Evolutionary conservation across 2,797 vertebrate genomes (phyloP).

Genomic region (Hippoglossus hippoglossus): DNA sequence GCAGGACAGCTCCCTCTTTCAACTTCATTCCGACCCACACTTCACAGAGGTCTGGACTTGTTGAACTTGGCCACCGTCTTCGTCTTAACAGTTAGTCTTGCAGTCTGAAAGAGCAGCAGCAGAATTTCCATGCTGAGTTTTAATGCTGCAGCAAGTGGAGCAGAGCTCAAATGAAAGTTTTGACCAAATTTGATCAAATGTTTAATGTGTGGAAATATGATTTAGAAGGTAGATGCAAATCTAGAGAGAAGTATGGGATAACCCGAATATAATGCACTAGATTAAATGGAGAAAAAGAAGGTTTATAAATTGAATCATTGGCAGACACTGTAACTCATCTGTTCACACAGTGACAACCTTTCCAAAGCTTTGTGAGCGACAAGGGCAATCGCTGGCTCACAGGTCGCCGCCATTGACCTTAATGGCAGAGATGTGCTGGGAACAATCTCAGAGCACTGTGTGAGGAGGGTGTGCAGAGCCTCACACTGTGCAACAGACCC

Average conservation of each 20-base stretch:
- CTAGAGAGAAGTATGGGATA: background rate
- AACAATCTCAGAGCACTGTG: slow-evolving; percentile 47
- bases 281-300: background rate
- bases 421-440: slow-evolving; percentile 29
- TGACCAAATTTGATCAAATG: slow-evolving; percentile 10
- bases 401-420: slow-evolving; percentile 48
- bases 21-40: slow-evolving; percentile 35
- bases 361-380: background rate
- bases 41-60: slow-evolving; percentile 40
- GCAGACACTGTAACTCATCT: background rate
- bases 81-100: slow-evolving; percentile 31
- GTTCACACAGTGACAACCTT: slow-evolving; percentile 11
- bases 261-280: background rate
- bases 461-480: slow-evolving; percentile 29
- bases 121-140: slow-evolving; percentile 31
- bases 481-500: slow-evolving; percentile 38
- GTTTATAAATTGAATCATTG: background rate
- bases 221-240: background rate
- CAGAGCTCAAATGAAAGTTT: slow-evolving; percentile 14
- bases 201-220: slow-evolving; percentile 12
- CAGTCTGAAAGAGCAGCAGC: slow-evolving; percentile 35
- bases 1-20: slow-evolving; percentile 33
- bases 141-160: slow-evolving; percentile 3
- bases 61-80: slow-evolving; percentile 33
- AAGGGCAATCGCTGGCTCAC: slow-evolving; percentile 11